A percentile compares a stretch with the other conserved stretches of the same genome.
phyloP scores from a whole-genome alignment of 2,797 vertebrate species.

The Myotis pilosus region DNA sequence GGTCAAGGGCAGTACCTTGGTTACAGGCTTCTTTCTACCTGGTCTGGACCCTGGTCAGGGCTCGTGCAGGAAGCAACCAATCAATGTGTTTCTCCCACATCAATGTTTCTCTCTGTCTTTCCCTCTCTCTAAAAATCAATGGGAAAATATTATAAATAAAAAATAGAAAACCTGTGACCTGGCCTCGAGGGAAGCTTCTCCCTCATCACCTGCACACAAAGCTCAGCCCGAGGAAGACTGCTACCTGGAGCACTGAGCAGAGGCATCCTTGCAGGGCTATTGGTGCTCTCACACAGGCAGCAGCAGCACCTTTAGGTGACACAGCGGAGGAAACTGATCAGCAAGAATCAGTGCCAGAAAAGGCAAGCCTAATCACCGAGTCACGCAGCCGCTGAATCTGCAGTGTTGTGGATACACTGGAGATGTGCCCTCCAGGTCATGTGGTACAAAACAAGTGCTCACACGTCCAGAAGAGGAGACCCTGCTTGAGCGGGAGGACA shows the following conservation, averaged over 20 bases:
- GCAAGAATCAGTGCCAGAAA: neutral
- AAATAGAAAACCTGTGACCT: neutral
- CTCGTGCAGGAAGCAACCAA: too few species aligned
- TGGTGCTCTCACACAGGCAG: neutral
- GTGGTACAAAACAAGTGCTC: neutral
- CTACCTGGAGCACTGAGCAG: neutral
- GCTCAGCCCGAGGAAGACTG: neutral
- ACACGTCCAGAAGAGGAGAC: neutral
- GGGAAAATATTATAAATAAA: too few species aligned
- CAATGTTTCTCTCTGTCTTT: too few species aligned
- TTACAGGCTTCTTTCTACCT: too few species aligned
- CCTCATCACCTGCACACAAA: neutral
- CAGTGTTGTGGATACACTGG: neutral
- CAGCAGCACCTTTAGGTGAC: neutral
- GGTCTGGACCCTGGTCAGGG: too few species aligned
- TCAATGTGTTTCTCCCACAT: too few species aligned
- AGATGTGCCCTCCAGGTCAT: neutral
- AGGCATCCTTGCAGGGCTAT: neutral
- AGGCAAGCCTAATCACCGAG: neutral
- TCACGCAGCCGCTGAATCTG: neutral
- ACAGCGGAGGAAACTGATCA: neutral
- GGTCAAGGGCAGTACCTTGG: too few species aligned
- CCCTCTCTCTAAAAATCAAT: too few species aligned
- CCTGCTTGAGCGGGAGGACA: neutral
- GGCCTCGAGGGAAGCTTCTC: neutral